A percentile compares a stretch with the other conserved stretches of the same genome.
Evolutionary conservation across 64 coral and sea anemone species (phyloP).

Genomic region (Montipora efflorescens): DNA sequence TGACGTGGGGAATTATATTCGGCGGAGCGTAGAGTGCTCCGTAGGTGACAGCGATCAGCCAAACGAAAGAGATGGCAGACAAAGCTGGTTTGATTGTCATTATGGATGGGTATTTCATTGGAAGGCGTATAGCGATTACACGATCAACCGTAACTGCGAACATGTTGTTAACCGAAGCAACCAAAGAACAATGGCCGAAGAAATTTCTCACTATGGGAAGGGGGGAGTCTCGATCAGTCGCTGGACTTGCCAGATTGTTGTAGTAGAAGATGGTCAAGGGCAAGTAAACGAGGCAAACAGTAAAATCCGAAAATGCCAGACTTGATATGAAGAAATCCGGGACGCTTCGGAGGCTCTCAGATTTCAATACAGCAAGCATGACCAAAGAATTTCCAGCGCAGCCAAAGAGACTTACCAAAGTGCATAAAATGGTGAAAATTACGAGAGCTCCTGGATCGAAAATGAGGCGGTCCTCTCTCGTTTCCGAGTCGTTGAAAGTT

Average conservation of each 20-base stretch:
- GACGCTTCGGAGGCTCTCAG: background rate
- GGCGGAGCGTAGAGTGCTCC: background rate
- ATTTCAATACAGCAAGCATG: constrained; percentile 6
- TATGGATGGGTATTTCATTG: background rate
- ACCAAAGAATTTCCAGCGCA: constrained; percentile 1
- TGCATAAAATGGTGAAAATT: background rate
- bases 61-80: background rate
- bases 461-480: background rate
- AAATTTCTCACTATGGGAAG: background rate
- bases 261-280: background rate
- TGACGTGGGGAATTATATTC: background rate
- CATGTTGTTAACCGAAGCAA: constrained; percentile 5
- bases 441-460: background rate
- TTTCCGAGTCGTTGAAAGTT: background rate
- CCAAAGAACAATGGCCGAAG: background rate
- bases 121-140: constrained; percentile 10
- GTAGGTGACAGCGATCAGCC: background rate
- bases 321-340: constrained; percentile 15
- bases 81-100: background rate
- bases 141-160: constrained; percentile 15
- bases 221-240: background rate
- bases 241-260: background rate
- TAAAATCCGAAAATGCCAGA: constrained; percentile 23
- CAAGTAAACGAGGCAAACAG: background rate
- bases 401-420: background rate